Evolutionary conservation across 2,113 vertebrate species (phyloP).

Genomic region (Zapornia atra): DNA sequence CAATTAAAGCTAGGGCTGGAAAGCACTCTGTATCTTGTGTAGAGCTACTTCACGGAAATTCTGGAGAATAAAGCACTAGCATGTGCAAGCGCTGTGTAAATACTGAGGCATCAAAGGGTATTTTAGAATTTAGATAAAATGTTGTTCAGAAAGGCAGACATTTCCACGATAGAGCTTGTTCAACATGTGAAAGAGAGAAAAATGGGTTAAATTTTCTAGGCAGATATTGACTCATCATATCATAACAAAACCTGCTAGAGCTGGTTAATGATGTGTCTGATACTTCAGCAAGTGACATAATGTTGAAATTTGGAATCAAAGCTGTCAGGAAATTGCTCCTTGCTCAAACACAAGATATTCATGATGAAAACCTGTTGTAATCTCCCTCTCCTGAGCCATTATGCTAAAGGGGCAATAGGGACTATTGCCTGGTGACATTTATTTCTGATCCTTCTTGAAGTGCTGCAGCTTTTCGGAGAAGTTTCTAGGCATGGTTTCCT

Average conservation of each 20-base stretch:
- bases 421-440: constrained; percentile 31
- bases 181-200: not conserved
- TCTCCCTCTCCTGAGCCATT: constrained; percentile 42
- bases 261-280: constrained; percentile 71
- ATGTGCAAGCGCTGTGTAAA: not conserved
- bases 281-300: constrained; percentile 71
- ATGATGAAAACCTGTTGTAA: constrained; percentile 68
- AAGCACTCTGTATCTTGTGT: not conserved
- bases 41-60: not conserved
- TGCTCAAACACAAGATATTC: constrained; percentile 54
- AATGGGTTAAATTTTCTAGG: constrained; percentile 60
- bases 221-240: constrained; percentile 69
- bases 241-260: constrained; percentile 69
- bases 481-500: constrained; percentile 42
- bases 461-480: constrained; percentile 43
- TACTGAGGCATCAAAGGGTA: not conserved
- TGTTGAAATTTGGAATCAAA: constrained; percentile 73
- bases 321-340: constrained; percentile 64
- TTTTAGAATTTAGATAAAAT: not conserved
- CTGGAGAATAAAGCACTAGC: fast-evolving
- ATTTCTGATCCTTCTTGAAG: constrained; percentile 54
- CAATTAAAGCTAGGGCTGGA: not conserved
- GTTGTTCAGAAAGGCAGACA: not conserved
- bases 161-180: not conserved
- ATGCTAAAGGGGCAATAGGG: constrained; percentile 14